phyloP scores from a whole-genome alignment of 2,797 vertebrate species.

The Sebastes elongatus region DNA sequence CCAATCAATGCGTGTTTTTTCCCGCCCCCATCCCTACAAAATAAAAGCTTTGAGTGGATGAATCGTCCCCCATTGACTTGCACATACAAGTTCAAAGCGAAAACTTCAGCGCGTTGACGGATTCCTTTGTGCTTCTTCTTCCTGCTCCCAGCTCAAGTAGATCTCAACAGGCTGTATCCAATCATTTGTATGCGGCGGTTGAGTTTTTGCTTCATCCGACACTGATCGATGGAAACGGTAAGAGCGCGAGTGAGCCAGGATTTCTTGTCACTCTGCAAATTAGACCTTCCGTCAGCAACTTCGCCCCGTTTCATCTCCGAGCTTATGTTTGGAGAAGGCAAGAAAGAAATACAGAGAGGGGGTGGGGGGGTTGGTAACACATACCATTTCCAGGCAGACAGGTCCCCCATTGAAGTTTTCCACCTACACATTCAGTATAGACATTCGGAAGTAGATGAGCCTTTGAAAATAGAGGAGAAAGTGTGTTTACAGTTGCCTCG shows the following conservation, averaged over 20 bases:
- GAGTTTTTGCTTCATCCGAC: constrained; percentile 42
- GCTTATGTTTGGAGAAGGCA: constrained; percentile 56
- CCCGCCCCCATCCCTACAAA: not conserved
- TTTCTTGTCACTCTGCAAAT: constrained; percentile 71
- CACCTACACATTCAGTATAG: constrained; percentile 48
- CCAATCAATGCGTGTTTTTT: constrained; percentile 29
- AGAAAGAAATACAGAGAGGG: not conserved
- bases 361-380: constrained; percentile 12
- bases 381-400: constrained; percentile 39
- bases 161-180: constrained; percentile 41
- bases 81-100: constrained; percentile 57
- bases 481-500: constrained; percentile 53
- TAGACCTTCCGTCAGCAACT: constrained; percentile 67
- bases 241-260: constrained; percentile 33
- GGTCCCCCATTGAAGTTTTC: constrained; percentile 65
- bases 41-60: constrained; percentile 22
- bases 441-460: constrained; percentile 26
- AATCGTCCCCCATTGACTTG: constrained; percentile 58
- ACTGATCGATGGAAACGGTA: constrained; percentile 69
- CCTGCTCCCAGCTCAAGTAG: constrained; percentile 12
- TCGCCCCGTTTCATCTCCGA: constrained; percentile 63
- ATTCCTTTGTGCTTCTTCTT: constrained; percentile 60
- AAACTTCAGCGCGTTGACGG: constrained; percentile 47
- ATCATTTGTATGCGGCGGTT: constrained; percentile 61
- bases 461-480: constrained; percentile 57